Base-by-base conservation (phyloP, 2,888 invertebrate species). In the Ennomos fuscantarius region DNA sequence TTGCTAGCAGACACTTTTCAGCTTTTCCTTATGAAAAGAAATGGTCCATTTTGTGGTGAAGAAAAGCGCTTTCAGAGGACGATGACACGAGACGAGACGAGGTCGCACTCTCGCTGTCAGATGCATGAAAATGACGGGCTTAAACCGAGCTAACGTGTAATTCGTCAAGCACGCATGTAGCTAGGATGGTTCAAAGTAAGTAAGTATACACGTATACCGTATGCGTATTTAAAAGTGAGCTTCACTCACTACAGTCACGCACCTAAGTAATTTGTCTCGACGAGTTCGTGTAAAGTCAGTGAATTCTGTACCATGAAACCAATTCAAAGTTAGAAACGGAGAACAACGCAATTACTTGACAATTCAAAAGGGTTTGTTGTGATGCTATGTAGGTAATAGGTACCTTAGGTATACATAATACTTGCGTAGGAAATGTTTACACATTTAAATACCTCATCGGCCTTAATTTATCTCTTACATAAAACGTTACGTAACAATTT, bases 1-100 rank as follows among this genome's bases (percentile, higher is more conserved):
- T 89, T 90, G 92, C 89, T 86, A 85, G 92, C 81, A 91, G 91
- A 91, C 92, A 91, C 90, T 91, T 91, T 91, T 89, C 89, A 91
- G 87, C 86, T 88, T 89, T 89, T 89, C 86, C 88, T 89, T 89
- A 89, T 92, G 91, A 91, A 91, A 91, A 91, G 92, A 89, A 91
- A 90, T 87, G 85, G 87, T 84, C 87, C 89, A 89, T 90, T 92
- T 92, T 90, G 89, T 87, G 89, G 88, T 79, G 81, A 88, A 90
- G 89, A 90, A 91, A 92, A 84, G 88, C 86, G 84, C 91, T 92
- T 92, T 92, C 91, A 92, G 84, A 87, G 91, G 89, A 90, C 92
- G 92, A 91, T 91, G 91, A 92, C 92, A 91, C 87, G 90, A 85
- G 89, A 91, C 87, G 90, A 85, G 89, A 83, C 87, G 91, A 85